Percentiles rank a stretch among this genome's conserved stretches.
Conservation (phyloP, 2,797 vertebrate species). For the Potorous gilbertii region DNA sequence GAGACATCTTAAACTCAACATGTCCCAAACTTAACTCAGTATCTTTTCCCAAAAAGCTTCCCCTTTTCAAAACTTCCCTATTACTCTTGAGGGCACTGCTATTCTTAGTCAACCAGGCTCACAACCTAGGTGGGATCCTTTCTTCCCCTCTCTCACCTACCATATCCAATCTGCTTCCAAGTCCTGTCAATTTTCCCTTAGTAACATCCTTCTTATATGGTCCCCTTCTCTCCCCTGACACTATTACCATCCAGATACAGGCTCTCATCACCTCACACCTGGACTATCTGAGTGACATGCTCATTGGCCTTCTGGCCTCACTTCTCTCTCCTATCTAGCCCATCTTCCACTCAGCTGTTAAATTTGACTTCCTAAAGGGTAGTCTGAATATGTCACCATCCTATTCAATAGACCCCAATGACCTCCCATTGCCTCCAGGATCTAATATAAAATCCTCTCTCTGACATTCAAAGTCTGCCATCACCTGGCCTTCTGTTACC, state of each 20-base stretch:
- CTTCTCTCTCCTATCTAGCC: neutral
- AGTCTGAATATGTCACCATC: neutral
- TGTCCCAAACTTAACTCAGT: neutral
- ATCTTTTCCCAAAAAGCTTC: neutral
- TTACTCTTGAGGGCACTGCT: neutral
- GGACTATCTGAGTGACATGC: neutral
- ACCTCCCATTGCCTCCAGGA: neutral
- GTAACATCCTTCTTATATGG: neutral
- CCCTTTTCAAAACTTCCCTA: neutral
- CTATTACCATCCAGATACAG: neutral
- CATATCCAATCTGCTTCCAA: neutral
- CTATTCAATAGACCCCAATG: neutral
- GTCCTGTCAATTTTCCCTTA: neutral
- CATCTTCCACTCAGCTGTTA: neutral
- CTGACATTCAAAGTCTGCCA: neutral
- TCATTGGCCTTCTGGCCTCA: neutral
- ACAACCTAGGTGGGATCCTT: neutral
- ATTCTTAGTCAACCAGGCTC: neutral
- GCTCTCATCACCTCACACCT: neutral
- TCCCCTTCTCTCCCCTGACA: neutral
- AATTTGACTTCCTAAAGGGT: neutral
- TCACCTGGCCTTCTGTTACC: neutral
- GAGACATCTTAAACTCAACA: neutral
- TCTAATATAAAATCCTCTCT: neutral
- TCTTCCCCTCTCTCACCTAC: neutral